phyloP scores from a whole-genome alignment of 2,113 vertebrate species.

The Pelecanus crispus region DNA sequence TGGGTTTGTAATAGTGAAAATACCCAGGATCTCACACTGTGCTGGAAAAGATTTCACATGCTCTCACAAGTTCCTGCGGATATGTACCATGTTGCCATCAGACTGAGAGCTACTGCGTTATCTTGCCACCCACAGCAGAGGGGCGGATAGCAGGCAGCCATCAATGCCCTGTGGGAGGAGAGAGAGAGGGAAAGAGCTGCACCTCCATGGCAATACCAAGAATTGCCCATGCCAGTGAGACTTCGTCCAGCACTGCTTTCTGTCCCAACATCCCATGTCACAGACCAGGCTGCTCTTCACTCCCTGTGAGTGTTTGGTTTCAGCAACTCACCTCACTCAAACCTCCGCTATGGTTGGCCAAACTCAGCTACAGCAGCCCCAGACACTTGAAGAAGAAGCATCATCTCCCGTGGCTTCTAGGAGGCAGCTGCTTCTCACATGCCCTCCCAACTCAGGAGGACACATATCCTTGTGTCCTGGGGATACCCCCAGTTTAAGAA shows the following conservation, averaged over 20 bases:
- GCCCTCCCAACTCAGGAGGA: not conserved
- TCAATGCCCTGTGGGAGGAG: not conserved
- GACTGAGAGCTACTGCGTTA: not conserved
- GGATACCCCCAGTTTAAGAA: not conserved
- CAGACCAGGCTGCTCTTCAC: not conserved
- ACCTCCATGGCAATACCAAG: not conserved
- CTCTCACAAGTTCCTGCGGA: not conserved
- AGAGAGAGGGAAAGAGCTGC: not conserved
- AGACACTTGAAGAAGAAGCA: not conserved
- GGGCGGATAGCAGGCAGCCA: not conserved
- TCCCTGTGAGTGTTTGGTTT: not conserved
- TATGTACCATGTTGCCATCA: accelerated
- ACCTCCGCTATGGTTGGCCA: not conserved
- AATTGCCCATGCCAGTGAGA: not conserved
- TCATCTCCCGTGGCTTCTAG: not conserved
- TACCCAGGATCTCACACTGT: not conserved
- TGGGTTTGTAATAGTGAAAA: not conserved
- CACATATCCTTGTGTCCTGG: not conserved
- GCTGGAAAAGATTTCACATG: not conserved
- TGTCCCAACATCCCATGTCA: not conserved
- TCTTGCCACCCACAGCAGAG: not conserved
- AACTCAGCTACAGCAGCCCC: not conserved
- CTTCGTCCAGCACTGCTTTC: not conserved
- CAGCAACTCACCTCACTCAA: not conserved
- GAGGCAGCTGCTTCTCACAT: not conserved